These are phyloP conservation scores for Amphipyra berbera DNA, from an alignment of 2,888 invertebrate species.

Conservation along the genomic window DNA sequence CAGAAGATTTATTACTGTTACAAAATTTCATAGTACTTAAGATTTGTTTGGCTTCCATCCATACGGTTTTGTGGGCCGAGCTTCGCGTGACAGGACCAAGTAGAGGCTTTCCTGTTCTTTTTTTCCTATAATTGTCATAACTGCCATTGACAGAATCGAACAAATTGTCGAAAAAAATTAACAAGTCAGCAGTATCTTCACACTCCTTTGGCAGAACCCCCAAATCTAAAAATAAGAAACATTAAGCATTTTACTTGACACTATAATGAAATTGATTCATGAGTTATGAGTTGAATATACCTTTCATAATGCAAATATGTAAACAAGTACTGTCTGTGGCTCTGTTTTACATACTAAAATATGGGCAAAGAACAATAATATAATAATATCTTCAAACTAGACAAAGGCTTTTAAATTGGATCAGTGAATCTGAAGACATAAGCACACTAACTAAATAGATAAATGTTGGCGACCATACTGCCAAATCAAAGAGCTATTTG, in stretches of 20 bases:
- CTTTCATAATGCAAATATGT: too few species aligned
- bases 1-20: background rate
- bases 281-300: background rate
- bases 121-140: background rate
- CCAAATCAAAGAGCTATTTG: too few species aligned
- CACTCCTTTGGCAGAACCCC: slow-evolving; percentile 12
- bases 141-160: slow-evolving; percentile 17
- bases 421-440: too few species aligned
- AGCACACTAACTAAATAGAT: too few species aligned
- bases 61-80: slow-evolving; percentile 2
- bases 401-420: too few species aligned
- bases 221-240: slow-evolving; percentile 12
- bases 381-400: too few species aligned
- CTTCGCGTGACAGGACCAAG: slow-evolving; percentile 1
- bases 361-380: too few species aligned
- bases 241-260: too few species aligned
- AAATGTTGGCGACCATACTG: too few species aligned
- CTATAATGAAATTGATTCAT: too few species aligned
- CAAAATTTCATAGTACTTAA: slow-evolving; percentile 4
- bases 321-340: too few species aligned
- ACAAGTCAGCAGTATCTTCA: slow-evolving; percentile 15
- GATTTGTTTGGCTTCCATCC: background rate
- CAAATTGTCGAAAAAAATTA: slow-evolving; percentile 18
- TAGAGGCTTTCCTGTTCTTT: background rate
- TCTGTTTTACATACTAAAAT: too few species aligned